Evolutionary conservation across 2,888 invertebrate genomes (phyloP), one percentile per base, ranked within the genome.

Genomic region (Stenotaenia linearis): DNA sequence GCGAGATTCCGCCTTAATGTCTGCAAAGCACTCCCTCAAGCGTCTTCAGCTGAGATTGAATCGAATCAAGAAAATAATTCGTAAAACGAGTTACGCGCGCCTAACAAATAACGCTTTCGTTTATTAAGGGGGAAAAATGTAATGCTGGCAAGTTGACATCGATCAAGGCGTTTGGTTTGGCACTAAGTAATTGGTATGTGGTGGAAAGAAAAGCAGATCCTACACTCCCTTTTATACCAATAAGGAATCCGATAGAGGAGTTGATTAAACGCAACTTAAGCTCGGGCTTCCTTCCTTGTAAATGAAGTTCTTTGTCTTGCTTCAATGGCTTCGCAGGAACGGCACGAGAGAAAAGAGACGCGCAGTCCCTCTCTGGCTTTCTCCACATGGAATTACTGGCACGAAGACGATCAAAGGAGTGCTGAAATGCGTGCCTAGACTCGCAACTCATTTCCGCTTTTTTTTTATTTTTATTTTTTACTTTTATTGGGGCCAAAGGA

Each of bases 231-330:
- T 56, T 56, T 56, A 56, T 56, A 56, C 56, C 56, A 56, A 56
- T 56, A 56, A 56, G 56, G 56, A 56, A 56, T 56, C 56, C 23
- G 56, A 56, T 56, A 23, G 56, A 23, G 56, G 56, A 56, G 56
- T 56, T 56, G 56, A 56, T 56, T 56, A 56, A 56, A 56, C 56
- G 56, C 56, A 56, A 23, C 56, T 56, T 56, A 56, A 56, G 56
- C 56, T 56, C 56, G 56, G 15, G 21, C 56, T 56, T 56, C 56
- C 56, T 56, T 56, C 56, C 56, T 56, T 56, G 56, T 56, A 56
- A 56, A 56, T 56, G 56, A 56, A 56, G 56, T 56, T 56, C 56
- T 56, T 56, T 56, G 56, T 56, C 56, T 56, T 21, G 56, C 56
- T 56, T 56, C 21, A 56, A 56, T 56, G 56, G 56, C 23, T 18